A percentile compares a stretch with the other conserved stretches of the same genome.
Evolutionary conservation across 2,797 vertebrate genomes (phyloP).

Genomic region (Melanotaenia boesemani): DNA sequence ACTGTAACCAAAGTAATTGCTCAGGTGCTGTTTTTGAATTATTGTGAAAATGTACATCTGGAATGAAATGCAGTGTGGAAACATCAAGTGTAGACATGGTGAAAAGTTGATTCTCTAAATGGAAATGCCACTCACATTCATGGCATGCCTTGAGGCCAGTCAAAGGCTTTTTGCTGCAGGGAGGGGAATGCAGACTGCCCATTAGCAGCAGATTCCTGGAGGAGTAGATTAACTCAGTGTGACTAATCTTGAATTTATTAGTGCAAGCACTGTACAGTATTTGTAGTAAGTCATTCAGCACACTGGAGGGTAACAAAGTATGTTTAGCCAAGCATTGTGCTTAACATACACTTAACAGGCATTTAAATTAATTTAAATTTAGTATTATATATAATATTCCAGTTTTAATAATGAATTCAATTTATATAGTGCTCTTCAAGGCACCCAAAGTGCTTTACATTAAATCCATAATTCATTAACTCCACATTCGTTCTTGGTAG

Average conservation of each 20-base stretch:
- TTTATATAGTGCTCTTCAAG: too few relatives aligned
- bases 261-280: background rate
- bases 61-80: background rate
- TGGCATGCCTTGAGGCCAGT: slow-evolving; percentile 17
- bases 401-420: background rate
- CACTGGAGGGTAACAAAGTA: background rate
- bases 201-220: slow-evolving; percentile 17
- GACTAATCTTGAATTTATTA: slow-evolving; percentile 21
- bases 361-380: background rate
- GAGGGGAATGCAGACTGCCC: slow-evolving; percentile 1
- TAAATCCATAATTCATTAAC: too few relatives aligned
- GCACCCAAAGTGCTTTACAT: too few relatives aligned
- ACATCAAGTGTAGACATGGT: background rate
- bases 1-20: slow-evolving; percentile 1
- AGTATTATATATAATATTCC: background rate
- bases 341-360: background rate
- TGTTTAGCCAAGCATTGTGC: background rate
- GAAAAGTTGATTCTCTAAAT: background rate
- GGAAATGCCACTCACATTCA: slow-evolving; percentile 5
- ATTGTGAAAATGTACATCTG: background rate
- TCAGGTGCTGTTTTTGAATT: background rate
- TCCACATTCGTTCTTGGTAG: too few relatives aligned
- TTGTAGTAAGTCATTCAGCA: background rate
- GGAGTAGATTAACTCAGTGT: slow-evolving; percentile 8
- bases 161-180: slow-evolving; percentile 14